Base-by-base conservation (phyloP, 2,113 vertebrate species). In the Shinisaurus crocodilurus region DNA sequence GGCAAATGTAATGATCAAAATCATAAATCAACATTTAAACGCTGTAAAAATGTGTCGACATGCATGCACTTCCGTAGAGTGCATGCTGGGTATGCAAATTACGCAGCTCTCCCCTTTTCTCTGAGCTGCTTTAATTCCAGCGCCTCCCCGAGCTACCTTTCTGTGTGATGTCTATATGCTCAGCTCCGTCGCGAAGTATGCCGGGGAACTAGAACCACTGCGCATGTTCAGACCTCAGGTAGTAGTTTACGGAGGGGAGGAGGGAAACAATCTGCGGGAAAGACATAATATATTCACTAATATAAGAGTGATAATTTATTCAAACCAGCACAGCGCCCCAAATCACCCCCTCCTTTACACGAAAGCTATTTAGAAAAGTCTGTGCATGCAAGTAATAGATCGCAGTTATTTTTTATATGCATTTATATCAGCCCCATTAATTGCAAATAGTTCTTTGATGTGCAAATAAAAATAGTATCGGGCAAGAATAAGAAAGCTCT, bases 31-130 rank as follows among this genome's bases (percentile, higher is more conserved):
- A 37, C 9, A 7, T 81, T 69, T 86, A 75, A 79, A 88, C 37
- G 10, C 20, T 7, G 9, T 69, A 43, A 34, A 89, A 29, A 63
- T 43, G 1, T 23, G 37, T 37, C 3, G 3, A 83, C 20, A 43
- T 29, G 6, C 3, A 18, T 25, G 10, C 2, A 7, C 1, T 85
- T 65, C 43, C 10, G 3, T 43, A 43, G 72, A 89, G 77, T 65
- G 57, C 7, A 89, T 85, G 40, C 67, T 12, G 72, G 88, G 3
- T 67, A 89, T 89, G 82, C 57, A 85, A 89, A 89, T 85, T 13
- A 82, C 25, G 6, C 12, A 8, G 20, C 1, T 1, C 25, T 20
- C 12, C 1, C 12, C 1, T 2, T 34, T 10, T 3, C 34, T n/a
- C 18, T 1, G 2, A 29, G n/a, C 2, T 63, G 37, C 40, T 6